Percentiles rank a stretch among this genome's conserved stretches.
Conservation (phyloP, 2,888 invertebrate genomes). For the Sinotaia quadrata region DNA sequence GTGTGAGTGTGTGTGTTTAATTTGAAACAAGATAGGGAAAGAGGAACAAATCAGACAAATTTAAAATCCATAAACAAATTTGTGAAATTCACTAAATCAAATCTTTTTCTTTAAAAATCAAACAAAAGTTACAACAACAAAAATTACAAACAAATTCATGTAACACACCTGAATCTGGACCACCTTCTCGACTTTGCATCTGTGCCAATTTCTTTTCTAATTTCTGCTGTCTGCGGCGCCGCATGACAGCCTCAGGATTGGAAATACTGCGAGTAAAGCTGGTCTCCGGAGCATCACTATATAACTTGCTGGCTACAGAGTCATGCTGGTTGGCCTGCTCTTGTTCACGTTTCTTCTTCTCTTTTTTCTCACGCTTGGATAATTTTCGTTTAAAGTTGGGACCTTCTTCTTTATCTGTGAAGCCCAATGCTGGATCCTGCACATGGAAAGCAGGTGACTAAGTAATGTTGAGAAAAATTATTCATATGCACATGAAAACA, state of each 20-base stretch:
- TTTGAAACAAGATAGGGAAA: no score
- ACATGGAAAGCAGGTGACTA: neutral
- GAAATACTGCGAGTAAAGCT: conserved; percentile 98
- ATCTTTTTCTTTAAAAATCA: no score
- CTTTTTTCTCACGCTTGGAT: conserved; percentile 97
- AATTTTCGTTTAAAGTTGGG: conserved; percentile 82
- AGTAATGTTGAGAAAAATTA: neutral
- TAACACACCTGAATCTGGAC: conserved; percentile 82
- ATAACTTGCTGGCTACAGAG: conserved; percentile 69
- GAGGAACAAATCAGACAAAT: no score
- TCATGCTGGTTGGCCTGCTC: conserved; percentile 59
- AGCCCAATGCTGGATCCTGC: conserved; percentile 38
- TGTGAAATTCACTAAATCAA: no score
- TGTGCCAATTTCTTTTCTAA: conserved; percentile 96
- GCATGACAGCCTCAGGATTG: conserved; percentile 99
- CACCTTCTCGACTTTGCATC: conserved; percentile 94
- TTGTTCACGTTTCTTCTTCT: conserved; percentile 86
- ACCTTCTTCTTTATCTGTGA: conserved; percentile 40
- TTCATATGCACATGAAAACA: no score
- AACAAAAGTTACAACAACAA: neutral
- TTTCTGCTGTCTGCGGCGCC: conserved; percentile 94
- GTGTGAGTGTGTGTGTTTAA: no score
- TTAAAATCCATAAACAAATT: no score
- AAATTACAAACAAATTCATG: neutral
- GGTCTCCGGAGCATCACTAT: conserved; percentile 92